Conservation (phyloP, 2,113 vertebrate genomes). For the Pteruthius melanotis region DNA sequence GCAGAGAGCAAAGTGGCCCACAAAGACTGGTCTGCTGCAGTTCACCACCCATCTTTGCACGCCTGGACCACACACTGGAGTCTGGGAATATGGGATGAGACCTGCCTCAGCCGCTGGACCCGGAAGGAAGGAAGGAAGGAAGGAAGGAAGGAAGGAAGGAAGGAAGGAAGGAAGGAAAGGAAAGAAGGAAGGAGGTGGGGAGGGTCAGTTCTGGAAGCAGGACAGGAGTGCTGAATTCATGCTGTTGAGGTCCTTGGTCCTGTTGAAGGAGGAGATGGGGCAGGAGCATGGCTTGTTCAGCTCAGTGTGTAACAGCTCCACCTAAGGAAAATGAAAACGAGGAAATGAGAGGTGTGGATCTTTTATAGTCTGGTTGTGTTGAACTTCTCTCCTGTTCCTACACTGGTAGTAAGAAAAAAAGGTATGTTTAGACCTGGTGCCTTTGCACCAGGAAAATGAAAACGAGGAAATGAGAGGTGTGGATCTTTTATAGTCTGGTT, state of each 20-base stretch:
- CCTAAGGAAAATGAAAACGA: background rate
- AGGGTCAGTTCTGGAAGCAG: background rate
- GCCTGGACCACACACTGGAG: slow-evolving; percentile 61
- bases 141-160: background rate
- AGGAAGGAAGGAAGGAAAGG: background rate
- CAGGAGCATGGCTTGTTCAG: slow-evolving; percentile 11
- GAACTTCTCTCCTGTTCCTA: background rate
- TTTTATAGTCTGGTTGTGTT: background rate
- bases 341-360: background rate
- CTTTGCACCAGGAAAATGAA: background rate
- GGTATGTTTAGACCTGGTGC: background rate
- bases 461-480: background rate
- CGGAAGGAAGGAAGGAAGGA: background rate
- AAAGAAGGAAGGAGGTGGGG: background rate
- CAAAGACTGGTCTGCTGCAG: slow-evolving; percentile 66
- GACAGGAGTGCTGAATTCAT: background rate
- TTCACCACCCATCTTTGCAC: slow-evolving; percentile 68
- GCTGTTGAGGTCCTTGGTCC: background rate
- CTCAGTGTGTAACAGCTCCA: slow-evolving; percentile 18
- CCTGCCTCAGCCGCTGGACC: slow-evolving; percentile 33
- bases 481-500: background rate
- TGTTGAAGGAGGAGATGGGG: background rate
- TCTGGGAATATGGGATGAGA: background rate
- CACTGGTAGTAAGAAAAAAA: background rate
- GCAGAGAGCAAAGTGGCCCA: slow-evolving; percentile 69